phyloP scores from a whole-genome alignment of 1,140 invertebrate genomes.

The Macrosteles quadrilineatus region DNA sequence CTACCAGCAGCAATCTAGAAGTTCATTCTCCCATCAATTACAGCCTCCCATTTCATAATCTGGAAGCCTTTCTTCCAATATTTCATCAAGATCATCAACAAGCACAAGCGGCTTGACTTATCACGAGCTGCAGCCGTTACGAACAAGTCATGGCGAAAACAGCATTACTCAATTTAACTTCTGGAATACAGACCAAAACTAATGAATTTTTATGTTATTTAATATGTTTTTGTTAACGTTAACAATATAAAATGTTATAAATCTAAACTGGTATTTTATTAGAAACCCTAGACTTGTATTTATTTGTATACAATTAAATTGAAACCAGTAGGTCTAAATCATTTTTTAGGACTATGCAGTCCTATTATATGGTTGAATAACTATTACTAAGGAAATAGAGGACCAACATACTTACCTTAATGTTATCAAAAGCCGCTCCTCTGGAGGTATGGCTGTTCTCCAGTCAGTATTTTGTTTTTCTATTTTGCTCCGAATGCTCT shows the following conservation, averaged over 20 bases:
- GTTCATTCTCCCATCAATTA: background rate
- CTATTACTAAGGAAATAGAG: background rate
- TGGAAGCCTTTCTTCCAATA: background rate
- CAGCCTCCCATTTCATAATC: background rate
- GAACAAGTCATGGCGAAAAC: background rate
- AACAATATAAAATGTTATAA: background rate
- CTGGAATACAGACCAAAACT: background rate
- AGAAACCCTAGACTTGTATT: background rate
- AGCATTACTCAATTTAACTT: background rate
- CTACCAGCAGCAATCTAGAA: background rate
- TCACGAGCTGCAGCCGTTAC: background rate
- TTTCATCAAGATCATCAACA: background rate
- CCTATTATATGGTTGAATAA: background rate
- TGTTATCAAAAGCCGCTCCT: conserved; percentile 7
- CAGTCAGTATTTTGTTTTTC: conserved; percentile 1
- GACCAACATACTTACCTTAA: background rate
- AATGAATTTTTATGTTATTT: background rate
- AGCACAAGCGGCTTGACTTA: background rate
- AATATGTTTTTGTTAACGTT: background rate
- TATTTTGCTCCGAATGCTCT: background rate
- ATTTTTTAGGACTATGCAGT: background rate
- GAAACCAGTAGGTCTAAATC: background rate
- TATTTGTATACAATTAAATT: background rate
- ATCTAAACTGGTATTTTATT: background rate
- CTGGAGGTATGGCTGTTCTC: background rate